phyloP scores from a whole-genome alignment of 2,888 invertebrate genomes.

The Cataglyphis livida region DNA sequence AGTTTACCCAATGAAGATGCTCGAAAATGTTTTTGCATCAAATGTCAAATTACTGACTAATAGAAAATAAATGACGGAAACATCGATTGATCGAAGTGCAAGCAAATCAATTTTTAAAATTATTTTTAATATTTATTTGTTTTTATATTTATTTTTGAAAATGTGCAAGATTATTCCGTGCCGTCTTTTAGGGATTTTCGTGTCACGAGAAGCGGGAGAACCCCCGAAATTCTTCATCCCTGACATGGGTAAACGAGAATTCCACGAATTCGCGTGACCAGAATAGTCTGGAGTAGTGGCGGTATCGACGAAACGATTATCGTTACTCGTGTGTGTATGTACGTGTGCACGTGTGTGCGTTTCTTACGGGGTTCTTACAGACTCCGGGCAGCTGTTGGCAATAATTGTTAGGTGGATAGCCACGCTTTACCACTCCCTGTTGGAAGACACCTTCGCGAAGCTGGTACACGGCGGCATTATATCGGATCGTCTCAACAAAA shows the following conservation, averaged over 20 bases:
- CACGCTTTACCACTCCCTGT: conserved; percentile 35
- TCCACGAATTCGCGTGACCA: conserved; percentile 48
- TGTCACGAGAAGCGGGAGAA: no score
- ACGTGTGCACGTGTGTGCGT: neutral
- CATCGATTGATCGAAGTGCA: neutral
- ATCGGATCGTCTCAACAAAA: conserved; percentile 27
- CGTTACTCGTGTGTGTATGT: neutral
- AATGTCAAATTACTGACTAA: neutral
- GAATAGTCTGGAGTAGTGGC: conserved; percentile 32
- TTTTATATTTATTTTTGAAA: neutral
- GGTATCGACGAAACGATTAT: conserved; percentile 55
- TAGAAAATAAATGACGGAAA: neutral
- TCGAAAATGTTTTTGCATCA: neutral
- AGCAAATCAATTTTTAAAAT: neutral
- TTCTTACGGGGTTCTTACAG: conserved; percentile 32
- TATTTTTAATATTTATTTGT: no score
- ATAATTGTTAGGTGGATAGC: conserved; percentile 46
- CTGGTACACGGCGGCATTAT: neutral
- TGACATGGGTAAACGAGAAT: conserved; percentile 25
- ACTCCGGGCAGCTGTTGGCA: conserved; percentile 41
- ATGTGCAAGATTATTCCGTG: neutral
- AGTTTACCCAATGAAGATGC: neutral
- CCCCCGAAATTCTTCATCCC: conserved; percentile 14
- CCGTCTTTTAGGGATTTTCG: neutral
- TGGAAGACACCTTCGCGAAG: conserved; percentile 18